Evolutionary conservation across 2,797 vertebrate species (phyloP), one percentile per base, ranked within the genome.

Genomic region (Dendrocincla tyrannina): DNA sequence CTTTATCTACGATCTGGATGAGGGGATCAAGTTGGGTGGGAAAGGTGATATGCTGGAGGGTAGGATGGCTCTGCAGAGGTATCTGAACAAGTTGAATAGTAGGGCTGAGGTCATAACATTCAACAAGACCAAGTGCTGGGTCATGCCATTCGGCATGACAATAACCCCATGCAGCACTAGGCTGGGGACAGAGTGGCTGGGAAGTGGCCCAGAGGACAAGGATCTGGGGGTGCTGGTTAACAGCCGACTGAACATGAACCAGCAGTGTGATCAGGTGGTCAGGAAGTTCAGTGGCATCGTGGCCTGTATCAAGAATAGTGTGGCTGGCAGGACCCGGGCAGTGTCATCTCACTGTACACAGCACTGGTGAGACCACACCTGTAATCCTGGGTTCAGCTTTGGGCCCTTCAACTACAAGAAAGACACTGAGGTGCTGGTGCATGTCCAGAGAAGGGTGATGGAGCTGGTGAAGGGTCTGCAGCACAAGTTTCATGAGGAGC

Each of bases 391-490:
- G 22, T 9, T 24, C 44, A 70, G 4, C 17, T 86, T 10, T 46
- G 30, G 30, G 18, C 8, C 28, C 5, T 8, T 33, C 69, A 58
- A 58, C 15, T 46, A 15, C 33, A 41, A 18, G 37, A 75, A 3
- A 30, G 18, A 46, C 8, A 35, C 7, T 46, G 44, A 76, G 46
- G 5, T 2, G 7, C 25, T 52, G 56, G 25, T 58, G 9, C 3
- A 1, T 11, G 18, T 62, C 25, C 32, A 70, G 32, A 81, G 28
- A 56, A 69, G 17, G 12, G 15, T 9, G 63, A 5, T 0, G 0
- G 30, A 41, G 44, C 63, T 35, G 50, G 7, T 9, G 13, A 67
- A 41, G 30, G 6, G 11, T 6, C 6, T 8, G 27, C 30, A 81
- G 25, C 30, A 59, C 33, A 41, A 58, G 8, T n/a, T 23, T 32